Base-by-base conservation (phyloP, 2,113 vertebrate species). In the Chascanopsetta lugubris region DNA sequence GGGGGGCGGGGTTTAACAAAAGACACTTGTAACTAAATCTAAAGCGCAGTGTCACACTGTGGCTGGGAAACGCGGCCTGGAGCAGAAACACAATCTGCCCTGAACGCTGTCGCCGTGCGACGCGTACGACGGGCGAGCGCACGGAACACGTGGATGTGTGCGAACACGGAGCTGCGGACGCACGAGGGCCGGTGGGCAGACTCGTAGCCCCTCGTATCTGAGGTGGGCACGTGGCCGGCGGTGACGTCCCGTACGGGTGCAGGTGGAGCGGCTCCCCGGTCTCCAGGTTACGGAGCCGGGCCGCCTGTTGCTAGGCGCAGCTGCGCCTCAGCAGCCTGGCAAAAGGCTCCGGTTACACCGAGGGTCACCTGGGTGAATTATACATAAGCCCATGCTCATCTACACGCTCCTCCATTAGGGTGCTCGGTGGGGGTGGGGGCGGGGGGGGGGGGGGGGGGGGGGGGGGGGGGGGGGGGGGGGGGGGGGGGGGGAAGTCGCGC, bases 351-450 rank as follows among this genome's bases (percentile, higher is more conserved):
- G 61, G 80, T 92, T 90, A 83, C 86, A 73, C 73, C 60, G 49
- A 77, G 49, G 59, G 82, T 77, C 83, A 83, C 67, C 51, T 73
- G 55, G 53, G 75, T 92, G 65, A 92, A 92, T 93, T 91, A 92
- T 91, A 87, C 82, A 92, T 89, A 80, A 89, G 72, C 80, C 83
- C 46, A 77, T 80, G 73, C 79, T 84, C 80, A 66, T 68, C 62
- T 80, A 72, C 67, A 80, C 64, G 64, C 76, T 48, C 55, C 75
- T 59, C 46, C 85, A 79, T 86, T 80, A 80, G 10, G 20, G 55
- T 63, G 69, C 27, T 55, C 24, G 6, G 38, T n/a, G n/a, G n/a
- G n/a, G n/a, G n/a, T n/a, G n/a, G n/a, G n/a, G n/a, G n/a, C n/a
- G n/a, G n/a, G n/a, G n/a, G n/a, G n/a, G n/a, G n/a, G n/a, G n/a